A percentile compares a stretch with the other conserved stretches of the same genome.
phyloP scores from a whole-genome alignment of 2,888 invertebrate genomes.

The Beris chalybata region DNA sequence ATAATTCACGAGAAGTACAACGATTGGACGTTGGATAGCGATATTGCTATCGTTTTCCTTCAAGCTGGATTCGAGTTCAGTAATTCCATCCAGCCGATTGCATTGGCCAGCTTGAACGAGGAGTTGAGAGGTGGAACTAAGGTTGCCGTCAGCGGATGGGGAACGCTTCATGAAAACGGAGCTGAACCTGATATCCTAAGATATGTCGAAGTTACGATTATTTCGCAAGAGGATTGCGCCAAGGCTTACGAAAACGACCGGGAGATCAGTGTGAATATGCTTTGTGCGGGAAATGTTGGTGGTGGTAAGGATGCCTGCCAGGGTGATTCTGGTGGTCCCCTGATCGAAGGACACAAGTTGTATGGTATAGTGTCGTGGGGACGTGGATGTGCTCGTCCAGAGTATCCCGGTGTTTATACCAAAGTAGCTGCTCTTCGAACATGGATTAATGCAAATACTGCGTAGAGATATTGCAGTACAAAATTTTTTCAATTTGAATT shows the following conservation, averaged over 20 bases:
- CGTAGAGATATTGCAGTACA: too few relatives aligned
- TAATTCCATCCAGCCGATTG: slow-evolving; percentile 52
- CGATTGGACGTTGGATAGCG: slow-evolving; percentile 58
- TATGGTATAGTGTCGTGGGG: slow-evolving; percentile 24
- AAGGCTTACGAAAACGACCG: slow-evolving; percentile 48
- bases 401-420: slow-evolving; percentile 16
- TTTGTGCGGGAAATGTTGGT: slow-evolving; percentile 36
- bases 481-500: too few relatives aligned
- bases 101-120: slow-evolving; percentile 49
- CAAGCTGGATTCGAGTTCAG: slow-evolving; percentile 53
- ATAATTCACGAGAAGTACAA: slow-evolving; percentile 57
- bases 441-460: too few relatives aligned
- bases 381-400: slow-evolving; percentile 9
- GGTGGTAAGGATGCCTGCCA: slow-evolving; percentile 32
- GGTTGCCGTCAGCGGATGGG: slow-evolving; percentile 38
- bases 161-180: slow-evolving; percentile 43
- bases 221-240: slow-evolving; percentile 53
- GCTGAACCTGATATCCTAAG: slow-evolving; percentile 47
- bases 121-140: slow-evolving; percentile 14
- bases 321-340: slow-evolving; percentile 18
- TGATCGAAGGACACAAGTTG: not conserved
- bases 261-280: slow-evolving; percentile 35
- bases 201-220: slow-evolving; percentile 57
- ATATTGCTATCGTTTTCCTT: slow-evolving; percentile 61
- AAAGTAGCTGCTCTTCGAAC: not conserved